Evolutionary conservation across 2,888 invertebrate species (phyloP), one percentile per base, ranked within the genome.

Genomic region (Alloscopus bannaensis): DNA sequence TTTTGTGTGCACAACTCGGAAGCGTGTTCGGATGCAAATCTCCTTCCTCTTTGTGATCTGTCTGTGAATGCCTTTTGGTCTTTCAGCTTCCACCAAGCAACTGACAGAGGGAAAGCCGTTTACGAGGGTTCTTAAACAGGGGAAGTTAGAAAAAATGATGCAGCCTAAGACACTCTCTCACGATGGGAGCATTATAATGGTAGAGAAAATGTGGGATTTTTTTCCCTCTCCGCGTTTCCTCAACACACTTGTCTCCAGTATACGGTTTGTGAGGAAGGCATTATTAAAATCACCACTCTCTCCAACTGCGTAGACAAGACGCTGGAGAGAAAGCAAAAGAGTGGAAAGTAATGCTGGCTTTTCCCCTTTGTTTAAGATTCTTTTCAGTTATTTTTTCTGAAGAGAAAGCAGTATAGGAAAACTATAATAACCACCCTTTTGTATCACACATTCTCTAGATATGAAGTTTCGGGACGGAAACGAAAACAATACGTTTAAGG

Each of bases 81-180:
- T 28, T 28, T 1, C 28, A 28, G n/a, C 50, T 42, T 40, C 40
- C 40, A 42, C 36, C 62, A 22, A 72, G 50, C 72, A 72, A 72
- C 72, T 72, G 72, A 64, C 52, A 55, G 29, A 20, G 55, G 62
- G 72, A 72, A 72, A 52, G 64, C 52, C 26, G 64, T 28, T 20
- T 64, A 52, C 72, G n/a, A 71, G 31, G 50, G 31, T 71, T 71
- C 62, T 71, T 50, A 31, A 47, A 22, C 22, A 29, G 20, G n/a
- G 20, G 20, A 60, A 24, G 52, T 29, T 13, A 31, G 8, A 20
- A 52, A n/a, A 40, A 24, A 47, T 55, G 69, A 69, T 57, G 57
- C 18, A 8, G 8, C 16, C 50, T 4, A 50, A 6, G n/a, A 50
- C 6, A 4, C n/a, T 50, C 50, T n/a, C 16, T 13, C 6, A n/a